These are phyloP conservation scores for Menura novaehollandiae DNA, from an alignment of 2,113 vertebrate species.

Conservation along the genomic window DNA sequence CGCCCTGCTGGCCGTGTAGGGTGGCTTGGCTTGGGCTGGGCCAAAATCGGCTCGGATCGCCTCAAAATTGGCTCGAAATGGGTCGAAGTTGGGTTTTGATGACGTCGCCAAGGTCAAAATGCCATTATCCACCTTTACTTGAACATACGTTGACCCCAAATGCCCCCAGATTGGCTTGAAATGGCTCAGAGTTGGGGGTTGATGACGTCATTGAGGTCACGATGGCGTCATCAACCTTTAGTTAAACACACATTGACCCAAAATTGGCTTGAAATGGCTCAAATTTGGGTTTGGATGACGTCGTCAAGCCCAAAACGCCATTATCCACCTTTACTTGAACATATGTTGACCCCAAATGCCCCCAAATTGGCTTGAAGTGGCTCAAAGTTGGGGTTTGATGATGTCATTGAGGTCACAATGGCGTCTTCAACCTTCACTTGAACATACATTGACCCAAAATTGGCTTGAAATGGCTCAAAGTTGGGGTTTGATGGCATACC, in stretches of 20 bases:
- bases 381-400: rapidly evolving
- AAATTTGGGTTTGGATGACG: rapidly evolving
- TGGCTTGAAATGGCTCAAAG: no score
- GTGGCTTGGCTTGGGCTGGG: no score
- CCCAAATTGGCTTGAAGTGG: rapidly evolving
- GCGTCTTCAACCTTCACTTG: no score
- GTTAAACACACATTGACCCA: no score
- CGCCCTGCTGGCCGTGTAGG: rapidly evolving
- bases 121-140: rapidly evolving
- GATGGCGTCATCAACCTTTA: no score
- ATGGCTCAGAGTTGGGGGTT: rapidly evolving
- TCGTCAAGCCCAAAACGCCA: rapidly evolving
- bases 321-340: rapidly evolving
- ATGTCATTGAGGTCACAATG: rapidly evolving
- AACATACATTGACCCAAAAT: no score
- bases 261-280: not conserved
- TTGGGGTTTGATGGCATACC: no score
- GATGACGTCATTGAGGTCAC: not conserved
- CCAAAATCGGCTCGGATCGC: rapidly evolving
- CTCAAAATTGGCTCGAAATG: not conserved
- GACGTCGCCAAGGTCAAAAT: rapidly evolving
- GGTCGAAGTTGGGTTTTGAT: rapidly evolving
- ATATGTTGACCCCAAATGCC: rapidly evolving
- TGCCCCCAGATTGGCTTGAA: not conserved
- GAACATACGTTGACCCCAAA: no score